Base-by-base conservation (phyloP, 2,113 vertebrate species). In the Eudyptes chrysolophus region DNA sequence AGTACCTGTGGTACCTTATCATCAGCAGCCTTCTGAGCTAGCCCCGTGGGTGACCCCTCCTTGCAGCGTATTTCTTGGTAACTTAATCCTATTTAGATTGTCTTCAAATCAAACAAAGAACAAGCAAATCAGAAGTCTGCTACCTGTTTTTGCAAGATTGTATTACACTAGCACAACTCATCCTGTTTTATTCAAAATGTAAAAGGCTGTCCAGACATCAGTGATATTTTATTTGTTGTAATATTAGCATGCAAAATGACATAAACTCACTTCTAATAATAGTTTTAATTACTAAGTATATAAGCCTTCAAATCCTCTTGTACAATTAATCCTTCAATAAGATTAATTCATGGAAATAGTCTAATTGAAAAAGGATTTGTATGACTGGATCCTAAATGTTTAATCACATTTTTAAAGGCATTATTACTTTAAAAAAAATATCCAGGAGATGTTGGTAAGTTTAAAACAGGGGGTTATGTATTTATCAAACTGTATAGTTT, bases 51-150 rank as follows among this genome's bases (percentile, higher is more conserved):
- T 69, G 64, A 92, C n/a, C 52, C 22, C n/a, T 95, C 81, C 49
- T 69, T 76, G 72, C 27, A 83, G 68, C 16, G 22, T 89, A 96
- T 97, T 97, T 97, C 87, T 93, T 95, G 96, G 91, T 89, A 97
- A 98, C 94, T 94, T 96, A 97, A 98, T 97, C 93, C 94, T 87
- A 93, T 95, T 97, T 97, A 94, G 91, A 74, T 65, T 93, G 71
- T 44, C 96, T 92, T 97, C 92, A 95, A 97, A 97, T 95, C 77
- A 94, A 91, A 96, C 78, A 42, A 94, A 94, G 85, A 95, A 92
- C 29, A 58, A 60, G 66, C 34, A 81, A 95, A 94, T 92, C 84
- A 94, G 78, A 95, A 90, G 79, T 72, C 85, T 88, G 58, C 55
- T 72, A 64, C 21, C 66, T 65, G 88, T 79, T 97, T 97, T 97